Percentiles rank a stretch among this genome's conserved stretches.
phyloP scores from a whole-genome alignment of 2,888 invertebrate genomes.

The Drosophila nr. fundita region DNA sequence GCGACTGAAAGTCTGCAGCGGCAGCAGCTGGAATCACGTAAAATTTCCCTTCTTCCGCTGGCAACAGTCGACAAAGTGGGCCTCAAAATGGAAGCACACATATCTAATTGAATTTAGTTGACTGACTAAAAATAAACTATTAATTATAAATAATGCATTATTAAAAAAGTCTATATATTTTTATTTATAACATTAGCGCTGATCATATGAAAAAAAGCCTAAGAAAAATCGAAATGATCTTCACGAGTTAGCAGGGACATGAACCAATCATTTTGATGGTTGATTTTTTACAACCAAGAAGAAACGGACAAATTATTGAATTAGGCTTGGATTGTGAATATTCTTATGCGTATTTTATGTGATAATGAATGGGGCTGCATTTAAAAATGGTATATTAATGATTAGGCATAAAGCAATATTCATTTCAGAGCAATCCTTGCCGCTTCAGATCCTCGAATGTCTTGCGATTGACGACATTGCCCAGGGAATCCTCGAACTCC shows the following conservation, averaged over 20 bases:
- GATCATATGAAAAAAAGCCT: not conserved
- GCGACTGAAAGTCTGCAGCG: constrained; percentile 11
- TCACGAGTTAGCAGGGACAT: not conserved
- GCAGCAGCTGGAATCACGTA: constrained; percentile 5
- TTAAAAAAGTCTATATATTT: not conserved
- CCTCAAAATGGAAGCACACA: constrained; percentile 73
- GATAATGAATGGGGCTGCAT: not conserved
- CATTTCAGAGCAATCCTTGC: constrained; percentile 94
- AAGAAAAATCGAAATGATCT: not conserved
- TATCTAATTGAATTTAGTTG: constrained; percentile 43
- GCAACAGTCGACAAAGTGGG: constrained; percentile 67
- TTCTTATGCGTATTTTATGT: not conserved
- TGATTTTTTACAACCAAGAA: not conserved
- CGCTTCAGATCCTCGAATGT: constrained; percentile 99
- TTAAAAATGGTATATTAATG: constrained; percentile 18
- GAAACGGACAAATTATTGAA: not conserved
- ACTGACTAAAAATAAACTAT: not conserved
- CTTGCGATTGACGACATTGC: constrained; percentile 99
- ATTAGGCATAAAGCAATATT: constrained; percentile 11
- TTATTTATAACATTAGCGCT: not conserved
- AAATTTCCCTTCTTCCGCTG: constrained; percentile 74
- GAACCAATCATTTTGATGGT: not conserved
- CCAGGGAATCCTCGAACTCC: constrained; percentile 99
- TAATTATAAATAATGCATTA: not conserved
- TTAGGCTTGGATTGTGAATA: not conserved